phyloP scores from a whole-genome alignment of 23 tunicate species.

The Halocynthia roretzi region DNA sequence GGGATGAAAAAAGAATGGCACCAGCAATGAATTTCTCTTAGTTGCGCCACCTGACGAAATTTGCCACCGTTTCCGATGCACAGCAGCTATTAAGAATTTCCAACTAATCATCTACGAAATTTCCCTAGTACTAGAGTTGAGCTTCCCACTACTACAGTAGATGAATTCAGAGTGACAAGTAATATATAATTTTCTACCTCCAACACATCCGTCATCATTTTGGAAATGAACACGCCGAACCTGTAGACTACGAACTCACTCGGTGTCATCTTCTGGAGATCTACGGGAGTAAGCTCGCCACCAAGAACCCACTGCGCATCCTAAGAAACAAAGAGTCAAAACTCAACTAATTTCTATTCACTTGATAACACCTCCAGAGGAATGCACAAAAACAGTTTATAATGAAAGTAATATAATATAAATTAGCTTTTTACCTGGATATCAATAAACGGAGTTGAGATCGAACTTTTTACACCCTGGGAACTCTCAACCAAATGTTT shows the following conservation, averaged over 20 bases:
- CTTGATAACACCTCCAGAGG: not conserved
- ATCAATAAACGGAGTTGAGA: slow-evolving; percentile 73
- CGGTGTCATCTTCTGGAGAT: slow-evolving; percentile 55
- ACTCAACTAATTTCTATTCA: not conserved
- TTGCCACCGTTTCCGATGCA: too few species aligned
- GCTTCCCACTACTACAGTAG: not conserved
- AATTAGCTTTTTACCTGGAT: slow-evolving; percentile 37
- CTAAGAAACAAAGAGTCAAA: slow-evolving; percentile 22
- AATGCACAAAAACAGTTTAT: not conserved
- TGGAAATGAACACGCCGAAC: slow-evolving; percentile 72
- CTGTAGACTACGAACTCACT: slow-evolving; percentile 76
- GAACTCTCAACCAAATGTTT: slow-evolving; percentile 27
- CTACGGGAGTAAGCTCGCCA: slow-evolving; percentile 34
- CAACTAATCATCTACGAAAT: not conserved
- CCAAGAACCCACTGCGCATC: slow-evolving; percentile 87
- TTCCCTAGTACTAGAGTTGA: not conserved
- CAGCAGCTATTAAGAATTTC: too few species aligned
- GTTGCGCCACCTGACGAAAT: too few species aligned
- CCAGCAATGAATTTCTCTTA: too few species aligned
- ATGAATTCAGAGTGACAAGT: not conserved
- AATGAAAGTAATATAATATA: not conserved
- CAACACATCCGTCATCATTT: slow-evolving; percentile 66
- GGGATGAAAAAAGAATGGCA: too few species aligned
- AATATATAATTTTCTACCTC: slow-evolving; percentile 27
- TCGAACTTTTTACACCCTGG: slow-evolving; percentile 42